phyloP scores from a whole-genome alignment of 2,888 invertebrate genomes.

The Brenthis hecate region DNA sequence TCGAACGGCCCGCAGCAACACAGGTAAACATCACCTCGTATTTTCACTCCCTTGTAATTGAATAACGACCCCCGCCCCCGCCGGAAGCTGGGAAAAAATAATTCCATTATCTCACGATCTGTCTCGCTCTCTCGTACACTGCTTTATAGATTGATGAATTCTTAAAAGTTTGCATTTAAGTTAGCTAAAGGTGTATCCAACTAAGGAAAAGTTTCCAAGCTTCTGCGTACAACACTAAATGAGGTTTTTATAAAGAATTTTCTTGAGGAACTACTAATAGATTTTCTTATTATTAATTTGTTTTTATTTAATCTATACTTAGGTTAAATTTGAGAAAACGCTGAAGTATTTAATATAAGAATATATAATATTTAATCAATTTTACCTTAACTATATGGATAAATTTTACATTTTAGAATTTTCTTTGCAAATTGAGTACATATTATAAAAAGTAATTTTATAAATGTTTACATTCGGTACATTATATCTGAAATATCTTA shows the following conservation, averaged over 20 bases:
- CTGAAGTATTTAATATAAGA: too few species aligned
- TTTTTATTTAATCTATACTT: background rate
- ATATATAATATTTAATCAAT: too few species aligned
- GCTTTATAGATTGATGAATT: slow-evolving; percentile 29
- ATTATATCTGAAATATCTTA: too few species aligned
- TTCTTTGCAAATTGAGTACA: too few species aligned
- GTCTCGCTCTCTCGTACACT: slow-evolving; percentile 50
- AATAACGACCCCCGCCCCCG: slow-evolving; percentile 45
- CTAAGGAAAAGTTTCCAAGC: slow-evolving; percentile 21
- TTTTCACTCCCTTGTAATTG: slow-evolving; percentile 70
- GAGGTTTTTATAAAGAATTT: slow-evolving; percentile 26
- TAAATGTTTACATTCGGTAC: too few species aligned
- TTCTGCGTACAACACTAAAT: slow-evolving; percentile 28
- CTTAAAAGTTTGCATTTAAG: slow-evolving; percentile 26
- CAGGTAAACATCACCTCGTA: slow-evolving; percentile 66
- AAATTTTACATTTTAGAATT: too few species aligned
- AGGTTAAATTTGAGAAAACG: background rate
- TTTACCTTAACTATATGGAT: too few species aligned
- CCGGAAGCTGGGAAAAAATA: slow-evolving; percentile 54
- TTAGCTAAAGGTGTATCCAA: slow-evolving; percentile 23
- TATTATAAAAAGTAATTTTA: too few species aligned
- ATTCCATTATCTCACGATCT: slow-evolving; percentile 65
- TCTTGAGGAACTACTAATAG: slow-evolving; percentile 12
- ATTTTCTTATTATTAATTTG: slow-evolving; percentile 22
- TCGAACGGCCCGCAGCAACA: slow-evolving; percentile 60